phyloP scores from a whole-genome alignment of 1,140 invertebrate genomes.

The Drosophila lini region DNA sequence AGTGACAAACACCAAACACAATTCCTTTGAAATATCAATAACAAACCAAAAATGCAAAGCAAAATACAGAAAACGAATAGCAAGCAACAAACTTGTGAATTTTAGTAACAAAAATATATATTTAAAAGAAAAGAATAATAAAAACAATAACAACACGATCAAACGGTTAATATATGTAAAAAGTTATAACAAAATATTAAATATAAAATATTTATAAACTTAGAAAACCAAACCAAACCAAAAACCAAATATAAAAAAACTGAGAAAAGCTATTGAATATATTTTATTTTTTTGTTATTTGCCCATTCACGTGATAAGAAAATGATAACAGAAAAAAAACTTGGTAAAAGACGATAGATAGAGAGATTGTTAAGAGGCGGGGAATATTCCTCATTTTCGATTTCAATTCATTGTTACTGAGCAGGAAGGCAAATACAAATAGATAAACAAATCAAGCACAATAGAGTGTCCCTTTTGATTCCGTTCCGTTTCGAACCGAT shows the following conservation, averaged over 20 bases:
- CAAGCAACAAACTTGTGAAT: slow-evolving; percentile 11
- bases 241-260: slow-evolving; percentile 21
- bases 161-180: background rate
- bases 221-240: slow-evolving; percentile 27
- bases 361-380: slow-evolving; percentile 12
- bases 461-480: slow-evolving; percentile 32
- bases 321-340: slow-evolving; percentile 21
- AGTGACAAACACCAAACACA: background rate
- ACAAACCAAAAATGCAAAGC: background rate
- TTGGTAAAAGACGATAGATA: slow-evolving; percentile 29
- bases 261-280: slow-evolving; percentile 31
- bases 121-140: slow-evolving; percentile 19
- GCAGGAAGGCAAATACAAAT: slow-evolving; percentile 21
- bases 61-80: slow-evolving; percentile 27
- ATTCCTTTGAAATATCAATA: slow-evolving; percentile 11
- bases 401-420: slow-evolving; percentile 26
- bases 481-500: slow-evolving; percentile 5
- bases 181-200: background rate
- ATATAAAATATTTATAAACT: background rate
- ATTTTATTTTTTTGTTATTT: slow-evolving; percentile 25
- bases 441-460: slow-evolving; percentile 36
- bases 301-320: slow-evolving; percentile 62
- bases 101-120: background rate
- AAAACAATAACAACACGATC: slow-evolving; percentile 28
- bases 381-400: slow-evolving; percentile 24